Percentiles rank a stretch among this genome's conserved stretches.
Conservation (phyloP, 2,888 invertebrate genomes). For the Spisula subtruncata region DNA sequence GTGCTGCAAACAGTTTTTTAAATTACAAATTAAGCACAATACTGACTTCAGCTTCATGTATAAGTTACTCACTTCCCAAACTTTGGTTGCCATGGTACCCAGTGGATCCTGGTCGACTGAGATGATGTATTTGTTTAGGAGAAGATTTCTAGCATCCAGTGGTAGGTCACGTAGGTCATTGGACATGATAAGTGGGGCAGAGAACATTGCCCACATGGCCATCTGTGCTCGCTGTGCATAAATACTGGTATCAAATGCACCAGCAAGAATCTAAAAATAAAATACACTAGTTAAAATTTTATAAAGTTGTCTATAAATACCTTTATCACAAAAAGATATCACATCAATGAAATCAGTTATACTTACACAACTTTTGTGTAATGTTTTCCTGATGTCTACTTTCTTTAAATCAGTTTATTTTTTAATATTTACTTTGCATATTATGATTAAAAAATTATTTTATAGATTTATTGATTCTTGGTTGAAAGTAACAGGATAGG, state of each 20-base stretch:
- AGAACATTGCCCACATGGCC: constrained; percentile 98
- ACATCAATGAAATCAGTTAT: too few species aligned
- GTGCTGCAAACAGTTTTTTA: too few species aligned
- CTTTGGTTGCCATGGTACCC: constrained; percentile 96
- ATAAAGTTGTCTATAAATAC: too few species aligned
- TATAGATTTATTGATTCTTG: too few species aligned
- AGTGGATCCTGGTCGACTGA: constrained; percentile 97
- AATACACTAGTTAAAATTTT: too few species aligned
- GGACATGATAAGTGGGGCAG: constrained; percentile 98
- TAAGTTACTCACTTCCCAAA: constrained; percentile 76
- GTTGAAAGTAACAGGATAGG: too few species aligned
- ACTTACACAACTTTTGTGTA: too few species aligned
- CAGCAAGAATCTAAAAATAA: constrained; percentile 93
- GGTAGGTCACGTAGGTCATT: constrained; percentile 96
- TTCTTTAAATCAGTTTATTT: too few species aligned
- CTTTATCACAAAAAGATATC: too few species aligned
- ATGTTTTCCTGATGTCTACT: too few species aligned
- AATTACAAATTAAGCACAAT: neutral
- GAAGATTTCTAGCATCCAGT: constrained; percentile 95
- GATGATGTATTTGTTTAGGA: constrained; percentile 96
- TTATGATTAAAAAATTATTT: too few species aligned
- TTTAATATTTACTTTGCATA: too few species aligned
- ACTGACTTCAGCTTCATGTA: neutral
- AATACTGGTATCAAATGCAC: constrained; percentile 97
- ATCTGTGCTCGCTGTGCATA: constrained; percentile 98